phyloP scores from a whole-genome alignment of 2,888 invertebrate genomes.

The Azorinus chamasolen region DNA sequence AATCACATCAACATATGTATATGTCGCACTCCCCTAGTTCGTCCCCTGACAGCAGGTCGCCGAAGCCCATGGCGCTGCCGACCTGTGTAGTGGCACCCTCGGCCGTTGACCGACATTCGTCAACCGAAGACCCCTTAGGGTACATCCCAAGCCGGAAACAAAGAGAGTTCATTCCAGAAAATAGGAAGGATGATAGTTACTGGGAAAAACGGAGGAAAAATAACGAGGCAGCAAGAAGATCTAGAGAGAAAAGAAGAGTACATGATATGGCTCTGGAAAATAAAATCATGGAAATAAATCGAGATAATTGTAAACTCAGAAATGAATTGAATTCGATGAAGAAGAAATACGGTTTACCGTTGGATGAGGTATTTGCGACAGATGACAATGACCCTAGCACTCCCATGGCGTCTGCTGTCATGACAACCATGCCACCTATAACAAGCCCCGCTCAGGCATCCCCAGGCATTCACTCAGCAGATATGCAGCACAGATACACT shows the following conservation, averaged over 20 bases:
- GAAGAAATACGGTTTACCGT: constrained; percentile 89
- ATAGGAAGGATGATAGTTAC: constrained; percentile 98
- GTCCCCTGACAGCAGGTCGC: constrained; percentile 47
- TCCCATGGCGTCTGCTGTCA: constrained; percentile 12
- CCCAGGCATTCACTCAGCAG: constrained; percentile 2
- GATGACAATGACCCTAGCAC: constrained; percentile 49
- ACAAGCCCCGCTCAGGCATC: not conserved
- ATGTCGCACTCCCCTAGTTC: constrained; percentile 12
- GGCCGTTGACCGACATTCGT: constrained; percentile 33
- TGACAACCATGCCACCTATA: constrained; percentile 1
- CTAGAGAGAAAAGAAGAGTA: constrained; percentile 97
- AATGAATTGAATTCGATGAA: constrained; percentile 97
- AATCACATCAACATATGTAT: constrained; percentile 7
- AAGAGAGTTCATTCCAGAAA: constrained; percentile 96
- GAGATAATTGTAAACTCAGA: constrained; percentile 96
- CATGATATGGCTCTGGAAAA: constrained; percentile 99
- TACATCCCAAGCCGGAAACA: constrained; percentile 92
- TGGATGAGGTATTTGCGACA: constrained; percentile 63
- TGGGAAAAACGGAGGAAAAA: constrained; percentile 98
- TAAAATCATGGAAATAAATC: constrained; percentile 96
- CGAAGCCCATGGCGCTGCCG: constrained; percentile 53
- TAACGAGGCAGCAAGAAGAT: constrained; percentile 98
- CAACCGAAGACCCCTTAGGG: constrained; percentile 13
- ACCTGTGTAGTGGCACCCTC: constrained; percentile 71
- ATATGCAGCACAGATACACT: constrained; percentile 27